Evolutionary conservation across 2,113 vertebrate genomes (phyloP), one percentile per base, ranked within the genome.

Genomic region (Cinclus cinclus): DNA sequence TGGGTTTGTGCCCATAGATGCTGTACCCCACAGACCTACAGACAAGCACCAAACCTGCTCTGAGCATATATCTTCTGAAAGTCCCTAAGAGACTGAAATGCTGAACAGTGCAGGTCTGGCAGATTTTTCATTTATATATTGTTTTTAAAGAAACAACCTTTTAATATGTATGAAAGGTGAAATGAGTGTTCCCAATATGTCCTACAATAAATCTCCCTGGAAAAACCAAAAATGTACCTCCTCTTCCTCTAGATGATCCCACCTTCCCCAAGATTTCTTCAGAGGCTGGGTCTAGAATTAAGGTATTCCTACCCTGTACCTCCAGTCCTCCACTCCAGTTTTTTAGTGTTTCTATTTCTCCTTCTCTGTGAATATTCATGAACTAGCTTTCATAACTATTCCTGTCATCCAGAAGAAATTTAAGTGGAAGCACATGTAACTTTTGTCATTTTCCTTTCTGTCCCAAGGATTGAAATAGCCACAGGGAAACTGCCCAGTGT

Each of bases 361-460:
- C 35, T 74, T 79, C 75, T 1, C 55, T 0, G 0, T 69, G 81
- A 87, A 94, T 83, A 95, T 62, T 79, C 10, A 9, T 50, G 41
- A 92, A 76, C 56, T 68, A 63, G 64, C 47, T 92, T 91, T 89
- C 81, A 35, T 50, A 88, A 92, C 64, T 46, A 50, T 49, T 91
- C 49, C 17, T 83, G 60, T 90, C 82, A 93, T 81, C 71, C 60
- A 95, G 71, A 94, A 92, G n/a, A 83, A 65, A 95, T 60, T 52
- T 81, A 95, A 87, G 52, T 94, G 88, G 49, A 92, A 95, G 87
- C 86, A 89, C 27, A 69, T 68, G 33, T 68, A 67, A 86, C 46
- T 95, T 95, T 86, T 78, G 47, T n/a, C 63, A 76, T 95, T 93
- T 91, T 90, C 55, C 50, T 52, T 83, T 86, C 75, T 90, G 85